Evolutionary conservation across 2,113 vertebrate genomes (phyloP).

Genomic region (Melanocharis versteri): DNA sequence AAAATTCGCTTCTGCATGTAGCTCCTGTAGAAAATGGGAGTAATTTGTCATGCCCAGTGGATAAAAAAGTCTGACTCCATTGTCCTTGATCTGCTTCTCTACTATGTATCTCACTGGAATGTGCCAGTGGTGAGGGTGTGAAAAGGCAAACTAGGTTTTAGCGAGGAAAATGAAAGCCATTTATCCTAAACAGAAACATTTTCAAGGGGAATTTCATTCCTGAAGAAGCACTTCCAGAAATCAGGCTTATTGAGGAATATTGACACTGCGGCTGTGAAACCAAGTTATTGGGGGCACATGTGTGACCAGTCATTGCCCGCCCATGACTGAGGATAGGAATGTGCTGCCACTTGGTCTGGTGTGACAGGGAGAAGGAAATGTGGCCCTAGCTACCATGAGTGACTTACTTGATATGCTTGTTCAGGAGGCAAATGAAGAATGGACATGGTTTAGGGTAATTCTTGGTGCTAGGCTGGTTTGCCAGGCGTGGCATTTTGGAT

Average conservation of each 20-base stretch:
- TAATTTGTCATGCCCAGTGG: neutral
- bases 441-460: neutral
- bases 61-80: neutral
- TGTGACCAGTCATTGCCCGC: neutral
- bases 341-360: rapidly evolving
- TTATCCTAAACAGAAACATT: neutral
- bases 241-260: neutral
- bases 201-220: neutral
- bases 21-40: neutral
- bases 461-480: neutral
- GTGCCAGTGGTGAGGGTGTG: neutral
- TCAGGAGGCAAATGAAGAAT: neutral
- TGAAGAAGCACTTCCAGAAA: neutral
- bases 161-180: neutral
- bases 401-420: rapidly evolving
- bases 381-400: neutral
- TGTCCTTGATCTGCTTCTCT: neutral
- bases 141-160: neutral
- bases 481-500: neutral
- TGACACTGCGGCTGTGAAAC: neutral
- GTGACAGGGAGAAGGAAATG: neutral
- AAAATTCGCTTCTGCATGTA: neutral
- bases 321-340: rapidly evolving
- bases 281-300: neutral
- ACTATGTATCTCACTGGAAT: neutral